Conservation (phyloP, 2,888 invertebrate species). For the Sesia apiformis region DNA sequence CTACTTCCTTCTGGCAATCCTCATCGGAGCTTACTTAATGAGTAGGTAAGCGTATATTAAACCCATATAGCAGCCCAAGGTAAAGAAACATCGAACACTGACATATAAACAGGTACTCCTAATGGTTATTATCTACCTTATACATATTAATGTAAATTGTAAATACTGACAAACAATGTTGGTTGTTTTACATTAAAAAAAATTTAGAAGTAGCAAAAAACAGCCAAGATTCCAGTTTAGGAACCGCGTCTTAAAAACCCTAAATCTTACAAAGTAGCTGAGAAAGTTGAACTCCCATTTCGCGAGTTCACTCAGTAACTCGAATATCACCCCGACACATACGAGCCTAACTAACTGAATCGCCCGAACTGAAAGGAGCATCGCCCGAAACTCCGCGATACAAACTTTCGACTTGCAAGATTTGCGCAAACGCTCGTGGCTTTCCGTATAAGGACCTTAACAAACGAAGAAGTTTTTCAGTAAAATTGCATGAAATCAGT, state of each 20-base stretch:
- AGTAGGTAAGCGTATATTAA: too few species aligned
- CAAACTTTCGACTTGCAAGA: slow-evolving; percentile 59
- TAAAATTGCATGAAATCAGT: not conserved
- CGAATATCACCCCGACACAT: slow-evolving; percentile 41
- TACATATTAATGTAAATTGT: too few species aligned
- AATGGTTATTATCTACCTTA: too few species aligned
- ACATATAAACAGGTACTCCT: too few species aligned
- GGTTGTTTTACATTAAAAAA: too few species aligned
- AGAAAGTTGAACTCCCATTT: slow-evolving; percentile 20
- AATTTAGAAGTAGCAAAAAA: too few species aligned
- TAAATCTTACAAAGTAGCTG: slow-evolving; percentile 13
- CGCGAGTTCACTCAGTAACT: slow-evolving; percentile 22
- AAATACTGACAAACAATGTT: too few species aligned
- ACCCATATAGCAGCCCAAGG: too few species aligned
- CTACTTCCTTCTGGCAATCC: too few species aligned
- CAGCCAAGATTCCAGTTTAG: not conserved
- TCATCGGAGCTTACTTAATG: too few species aligned
- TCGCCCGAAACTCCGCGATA: slow-evolving; percentile 46
- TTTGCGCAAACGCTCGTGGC: slow-evolving; percentile 58
- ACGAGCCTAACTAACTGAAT: slow-evolving; percentile 59
- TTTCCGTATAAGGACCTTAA: slow-evolving; percentile 16
- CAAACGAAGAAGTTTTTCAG: slow-evolving; percentile 3
- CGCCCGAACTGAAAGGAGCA: too few species aligned
- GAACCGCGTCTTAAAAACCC: not conserved
- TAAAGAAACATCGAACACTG: too few species aligned